Evolutionary conservation across 2,797 vertebrate species (phyloP).

Genomic region (Oceanodroma leucorhoa): DNA sequence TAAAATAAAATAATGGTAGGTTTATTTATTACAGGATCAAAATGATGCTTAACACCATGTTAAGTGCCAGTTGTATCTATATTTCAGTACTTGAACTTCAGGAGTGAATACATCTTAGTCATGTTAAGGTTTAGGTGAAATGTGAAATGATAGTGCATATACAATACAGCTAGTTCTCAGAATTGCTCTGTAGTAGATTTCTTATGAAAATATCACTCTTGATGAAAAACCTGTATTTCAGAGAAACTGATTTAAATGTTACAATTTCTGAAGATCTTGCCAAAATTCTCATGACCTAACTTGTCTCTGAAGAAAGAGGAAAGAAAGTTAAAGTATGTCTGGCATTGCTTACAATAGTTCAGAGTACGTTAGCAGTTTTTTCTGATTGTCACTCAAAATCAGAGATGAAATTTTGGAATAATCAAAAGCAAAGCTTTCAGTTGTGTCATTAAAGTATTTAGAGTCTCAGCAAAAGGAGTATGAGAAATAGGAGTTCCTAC

Average conservation of each 20-base stretch:
- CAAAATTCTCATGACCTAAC: neutral
- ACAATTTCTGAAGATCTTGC: neutral
- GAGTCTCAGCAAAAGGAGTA: neutral
- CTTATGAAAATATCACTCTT: neutral
- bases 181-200: neutral
- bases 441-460: neutral
- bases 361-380: neutral
- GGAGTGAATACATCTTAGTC: neutral
- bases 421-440: neutral
- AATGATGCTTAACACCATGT: neutral
- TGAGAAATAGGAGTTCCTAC: neutral
- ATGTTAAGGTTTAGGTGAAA: neutral
- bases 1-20: neutral
- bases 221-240: neutral
- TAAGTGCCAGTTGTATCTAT: neutral
- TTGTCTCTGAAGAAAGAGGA: neutral
- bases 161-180: neutral
- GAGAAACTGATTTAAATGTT: neutral
- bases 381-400: neutral
- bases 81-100: neutral
- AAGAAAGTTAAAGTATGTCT: neutral
- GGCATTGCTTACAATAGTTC: neutral
- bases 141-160: neutral
- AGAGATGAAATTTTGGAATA: neutral
- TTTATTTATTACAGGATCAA: constrained; percentile 12